Conservation (phyloP, 2,113 vertebrate genomes). For the Leptobrachium ailaonicum region DNA sequence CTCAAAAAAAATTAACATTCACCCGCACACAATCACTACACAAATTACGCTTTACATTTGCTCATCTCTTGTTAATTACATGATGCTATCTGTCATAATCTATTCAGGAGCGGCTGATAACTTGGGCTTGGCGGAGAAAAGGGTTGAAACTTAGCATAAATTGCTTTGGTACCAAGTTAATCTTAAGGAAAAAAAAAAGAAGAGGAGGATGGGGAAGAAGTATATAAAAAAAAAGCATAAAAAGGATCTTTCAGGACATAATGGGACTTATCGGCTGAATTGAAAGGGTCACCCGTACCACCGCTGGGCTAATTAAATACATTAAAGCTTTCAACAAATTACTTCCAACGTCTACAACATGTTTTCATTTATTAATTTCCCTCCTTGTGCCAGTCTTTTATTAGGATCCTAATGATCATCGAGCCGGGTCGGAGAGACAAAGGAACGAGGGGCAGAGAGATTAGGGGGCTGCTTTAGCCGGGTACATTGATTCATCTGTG, state of each 20-base stretch:
- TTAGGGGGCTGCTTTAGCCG: conserved; percentile 62
- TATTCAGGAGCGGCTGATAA: conserved; percentile 82
- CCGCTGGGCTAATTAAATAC: conserved; percentile 88
- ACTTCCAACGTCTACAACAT: conserved; percentile 72
- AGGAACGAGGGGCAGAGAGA: conserved; percentile 63
- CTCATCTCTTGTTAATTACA: conserved; percentile 90
- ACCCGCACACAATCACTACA: conserved; percentile 81
- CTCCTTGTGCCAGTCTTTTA: conserved; percentile 80
- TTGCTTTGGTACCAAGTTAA: conserved; percentile 93
- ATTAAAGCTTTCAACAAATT: conserved; percentile 81
- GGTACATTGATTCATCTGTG: conserved; percentile 45
- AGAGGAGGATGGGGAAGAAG: conserved; percentile 22
- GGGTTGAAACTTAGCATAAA: conserved; percentile 78
- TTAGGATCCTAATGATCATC: conserved; percentile 72
- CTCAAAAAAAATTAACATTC: conserved; percentile 91
- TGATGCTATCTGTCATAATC: conserved; percentile 95
- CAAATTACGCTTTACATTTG: conserved; percentile 82
- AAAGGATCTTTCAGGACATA: conserved; percentile 79
- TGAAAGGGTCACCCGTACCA: conserved; percentile 83
- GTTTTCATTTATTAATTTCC: conserved; percentile 87
- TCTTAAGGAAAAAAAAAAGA: conserved; percentile 79
- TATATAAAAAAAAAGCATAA: conserved; percentile 57
- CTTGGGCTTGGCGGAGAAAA: conserved; percentile 71
- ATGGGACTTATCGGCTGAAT: conserved; percentile 78
- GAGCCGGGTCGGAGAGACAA: conserved; percentile 63